A percentile compares a stretch with the other conserved stretches of the same genome.
These are phyloP conservation scores for Ennomos quercinarius DNA, from an alignment of 2,888 invertebrate genomes.

Conservation along the genomic window DNA sequence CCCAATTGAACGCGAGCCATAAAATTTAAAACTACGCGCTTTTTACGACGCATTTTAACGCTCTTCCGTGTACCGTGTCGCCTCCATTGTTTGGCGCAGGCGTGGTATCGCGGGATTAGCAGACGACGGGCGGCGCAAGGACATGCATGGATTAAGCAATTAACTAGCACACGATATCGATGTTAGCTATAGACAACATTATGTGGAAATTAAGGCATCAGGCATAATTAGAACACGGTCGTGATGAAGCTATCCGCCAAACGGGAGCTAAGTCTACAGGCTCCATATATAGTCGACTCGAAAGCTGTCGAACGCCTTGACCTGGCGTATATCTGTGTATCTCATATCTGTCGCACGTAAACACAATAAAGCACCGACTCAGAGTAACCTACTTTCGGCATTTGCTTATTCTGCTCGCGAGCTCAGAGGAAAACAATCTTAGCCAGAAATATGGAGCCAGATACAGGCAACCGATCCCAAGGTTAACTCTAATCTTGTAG, in stretches of 20 bases:
- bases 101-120: constrained; percentile 61
- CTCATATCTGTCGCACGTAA: constrained; percentile 83
- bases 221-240: constrained; percentile 62
- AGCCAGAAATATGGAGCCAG: constrained; percentile 52
- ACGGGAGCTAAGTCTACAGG: constrained; percentile 71
- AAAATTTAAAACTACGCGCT: constrained; percentile 80
- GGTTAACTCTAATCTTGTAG: constrained; percentile 44
- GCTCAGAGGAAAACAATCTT: constrained; percentile 56
- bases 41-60: constrained; percentile 79
- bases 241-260: constrained; percentile 46
- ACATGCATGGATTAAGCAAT: constrained; percentile 72
- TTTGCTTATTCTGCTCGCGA: constrained; percentile 73
- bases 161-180: constrained; percentile 60
- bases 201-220: constrained; percentile 66
- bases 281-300: constrained; percentile 74
- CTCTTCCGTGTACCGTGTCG: constrained; percentile 75
- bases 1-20: constrained; percentile 80
- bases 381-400: constrained; percentile 76
- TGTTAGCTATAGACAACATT: constrained; percentile 63
- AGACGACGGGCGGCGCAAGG: constrained; percentile 56
- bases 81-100: constrained; percentile 67
- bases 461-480: constrained; percentile 52
- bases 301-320: constrained; percentile 83
- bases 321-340: constrained; percentile 73
- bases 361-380: constrained; percentile 80